Conservation (phyloP, 2,888 invertebrate genomes). For the Crepidodera aurea region DNA sequence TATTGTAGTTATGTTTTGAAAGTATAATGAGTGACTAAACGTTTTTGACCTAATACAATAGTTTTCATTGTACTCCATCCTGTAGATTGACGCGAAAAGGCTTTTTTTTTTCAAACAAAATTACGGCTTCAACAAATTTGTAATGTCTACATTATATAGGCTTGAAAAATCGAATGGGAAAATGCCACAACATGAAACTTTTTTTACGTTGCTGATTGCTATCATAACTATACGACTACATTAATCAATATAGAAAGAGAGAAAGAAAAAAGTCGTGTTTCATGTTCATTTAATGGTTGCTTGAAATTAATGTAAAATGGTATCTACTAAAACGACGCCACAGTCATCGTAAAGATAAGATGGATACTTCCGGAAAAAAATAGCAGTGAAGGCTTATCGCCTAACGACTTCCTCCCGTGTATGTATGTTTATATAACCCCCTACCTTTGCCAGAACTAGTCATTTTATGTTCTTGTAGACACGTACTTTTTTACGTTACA, state of each 20-base stretch:
- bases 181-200: too few relatives aligned
- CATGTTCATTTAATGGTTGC: constrained; percentile 7
- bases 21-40: too few relatives aligned
- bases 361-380: constrained; percentile 22
- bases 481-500: background rate
- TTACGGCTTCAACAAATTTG: too few relatives aligned
- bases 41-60: too few relatives aligned
- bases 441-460: constrained; percentile 8
- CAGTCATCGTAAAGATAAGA: constrained; percentile 23
- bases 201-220: too few relatives aligned
- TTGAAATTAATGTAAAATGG: background rate
- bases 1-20: too few relatives aligned
- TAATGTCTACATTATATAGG: too few relatives aligned
- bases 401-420: constrained; percentile 32
- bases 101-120: too few relatives aligned
- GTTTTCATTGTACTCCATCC: too few relatives aligned
- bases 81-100: too few relatives aligned
- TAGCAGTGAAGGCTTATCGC: constrained; percentile 22
- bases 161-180: too few relatives aligned
- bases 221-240: too few relatives aligned
- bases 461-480: constrained; percentile 10
- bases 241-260: background rate
- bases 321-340: background rate
- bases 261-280: constrained; percentile 1
- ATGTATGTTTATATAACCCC: constrained; percentile 13